Base-by-base conservation (phyloP, 2,888 invertebrate genomes). In the Dascillus cervinus region DNA sequence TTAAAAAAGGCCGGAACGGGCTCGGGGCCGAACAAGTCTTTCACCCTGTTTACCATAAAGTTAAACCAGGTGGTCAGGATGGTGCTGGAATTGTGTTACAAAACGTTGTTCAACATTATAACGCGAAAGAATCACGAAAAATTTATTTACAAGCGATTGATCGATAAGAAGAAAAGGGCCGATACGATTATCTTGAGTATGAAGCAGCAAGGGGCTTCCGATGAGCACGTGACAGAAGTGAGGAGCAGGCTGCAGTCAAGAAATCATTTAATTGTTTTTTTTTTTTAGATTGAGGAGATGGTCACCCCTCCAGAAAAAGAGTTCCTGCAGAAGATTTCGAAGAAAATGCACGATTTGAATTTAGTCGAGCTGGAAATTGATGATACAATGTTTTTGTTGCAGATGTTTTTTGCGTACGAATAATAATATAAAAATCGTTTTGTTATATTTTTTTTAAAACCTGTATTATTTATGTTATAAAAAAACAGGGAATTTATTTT, bases 151-250 rank as follows among this genome's bases (percentile, higher is more conserved):
- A 82, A 81, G 55, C 74, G 90, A 8, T 73, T 92, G 39, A 77
- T 89, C 37, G 87, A 88, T 56, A 92, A 92, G 64, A 84, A 88
- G 50, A 81, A 87, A 47, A 73, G 88, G 55, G 78, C 91, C 50
- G 86, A 89, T 55, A 79, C 81, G 40, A 82, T 92, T 26, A 75
- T 82, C 35, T 78, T 82, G 55, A 80, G 82, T 36, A 79, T 92
- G 73, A 77, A 79, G 34, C 75, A 79, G 48, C 77, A 84, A 41
- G 82, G 82, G 0, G 86, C 86, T 46, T 75, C 83, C 1, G 78
- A 80, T 34, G 79, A 82, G 49, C 84, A 88, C 62, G 74, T 89
- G 36, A 73, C 77, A 33, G 91, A 92, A 65, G 85, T 88, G 54
- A 60, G 66, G 58, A 26, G 12, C 29, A 10, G 2, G 9, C 6